These are phyloP conservation scores for Eriocheir sinensis DNA, from an alignment of 1,140 invertebrate species.

Conservation along the genomic window DNA sequence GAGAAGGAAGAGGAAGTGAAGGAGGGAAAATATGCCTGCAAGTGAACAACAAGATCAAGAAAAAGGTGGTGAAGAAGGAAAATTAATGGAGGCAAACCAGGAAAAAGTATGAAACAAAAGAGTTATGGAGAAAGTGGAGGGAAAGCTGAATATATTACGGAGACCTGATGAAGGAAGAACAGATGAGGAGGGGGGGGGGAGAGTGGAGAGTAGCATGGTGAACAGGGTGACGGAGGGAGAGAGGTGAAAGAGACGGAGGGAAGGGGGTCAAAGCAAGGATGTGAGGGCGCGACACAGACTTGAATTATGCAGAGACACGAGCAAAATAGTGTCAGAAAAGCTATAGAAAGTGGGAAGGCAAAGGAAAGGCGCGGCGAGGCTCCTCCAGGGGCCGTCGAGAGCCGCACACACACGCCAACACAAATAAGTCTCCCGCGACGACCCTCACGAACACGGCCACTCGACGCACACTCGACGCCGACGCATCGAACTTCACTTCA, in stretches of 20 bases:
- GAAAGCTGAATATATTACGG: too few species aligned
- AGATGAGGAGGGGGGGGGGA: too few species aligned
- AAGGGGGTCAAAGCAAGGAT: background rate
- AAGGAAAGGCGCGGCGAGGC: background rate
- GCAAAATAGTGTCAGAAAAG: background rate
- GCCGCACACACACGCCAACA: background rate
- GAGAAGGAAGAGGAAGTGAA: too few species aligned
- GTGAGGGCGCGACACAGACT: background rate
- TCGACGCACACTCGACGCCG: background rate
- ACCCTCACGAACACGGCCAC: background rate
- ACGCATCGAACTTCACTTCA: background rate
- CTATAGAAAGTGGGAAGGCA: background rate
- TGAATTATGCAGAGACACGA: background rate
- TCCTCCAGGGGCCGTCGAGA: background rate
- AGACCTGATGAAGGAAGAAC: background rate
- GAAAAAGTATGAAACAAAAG: too few species aligned
- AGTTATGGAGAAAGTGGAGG: too few species aligned
- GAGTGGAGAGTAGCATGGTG: too few species aligned
- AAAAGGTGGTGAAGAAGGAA: too few species aligned
- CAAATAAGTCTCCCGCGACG: background rate
- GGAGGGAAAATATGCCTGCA: too few species aligned
- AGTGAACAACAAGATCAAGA: too few species aligned
- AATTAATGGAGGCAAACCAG: too few species aligned
- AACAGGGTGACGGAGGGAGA: too few species aligned
- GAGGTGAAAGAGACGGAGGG: background rate